Evolutionary conservation across 2,888 invertebrate species (phyloP).

Genomic region (Syritta pipiens): DNA sequence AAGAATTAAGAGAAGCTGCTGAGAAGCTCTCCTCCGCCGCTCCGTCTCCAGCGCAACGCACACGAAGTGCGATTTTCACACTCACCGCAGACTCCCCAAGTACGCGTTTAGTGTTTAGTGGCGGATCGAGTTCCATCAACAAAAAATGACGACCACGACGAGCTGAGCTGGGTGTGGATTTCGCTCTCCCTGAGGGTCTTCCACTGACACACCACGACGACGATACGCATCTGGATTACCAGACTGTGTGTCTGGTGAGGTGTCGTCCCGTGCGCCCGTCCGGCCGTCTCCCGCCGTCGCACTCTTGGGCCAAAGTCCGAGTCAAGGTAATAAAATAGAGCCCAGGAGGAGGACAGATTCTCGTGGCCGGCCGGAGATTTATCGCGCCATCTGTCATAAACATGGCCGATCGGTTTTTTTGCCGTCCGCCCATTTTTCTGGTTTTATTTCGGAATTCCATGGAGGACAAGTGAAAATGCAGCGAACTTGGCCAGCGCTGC

Average conservation of each 20-base stretch:
- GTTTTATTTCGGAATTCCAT: constrained; percentile 38
- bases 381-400: constrained; percentile 67
- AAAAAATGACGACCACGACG: constrained; percentile 15
- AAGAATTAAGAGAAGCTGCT: constrained; percentile 60
- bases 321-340: constrained; percentile 52
- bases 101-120: constrained; percentile 29
- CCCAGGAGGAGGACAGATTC: constrained; percentile 32
- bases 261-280: neutral
- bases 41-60: neutral
- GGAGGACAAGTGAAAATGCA: constrained; percentile 56
- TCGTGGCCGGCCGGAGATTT: constrained; percentile 41
- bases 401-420: constrained; percentile 57
- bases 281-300: neutral
- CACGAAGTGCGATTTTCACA: constrained; percentile 27
- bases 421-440: constrained; percentile 26
- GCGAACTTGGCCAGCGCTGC: constrained; percentile 11
- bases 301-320: constrained; percentile 44
- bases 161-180: constrained; percentile 45
- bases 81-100: constrained; percentile 39
- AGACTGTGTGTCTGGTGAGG: constrained; percentile 60
- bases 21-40: neutral
- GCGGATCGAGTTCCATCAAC: constrained; percentile 42
- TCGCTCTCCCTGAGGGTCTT: constrained; percentile 55
- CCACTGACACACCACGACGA: constrained; percentile 20
- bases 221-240: constrained; percentile 51